Base-by-base conservation (phyloP, 2,113 vertebrate species). In the Melozone crissalis region DNA sequence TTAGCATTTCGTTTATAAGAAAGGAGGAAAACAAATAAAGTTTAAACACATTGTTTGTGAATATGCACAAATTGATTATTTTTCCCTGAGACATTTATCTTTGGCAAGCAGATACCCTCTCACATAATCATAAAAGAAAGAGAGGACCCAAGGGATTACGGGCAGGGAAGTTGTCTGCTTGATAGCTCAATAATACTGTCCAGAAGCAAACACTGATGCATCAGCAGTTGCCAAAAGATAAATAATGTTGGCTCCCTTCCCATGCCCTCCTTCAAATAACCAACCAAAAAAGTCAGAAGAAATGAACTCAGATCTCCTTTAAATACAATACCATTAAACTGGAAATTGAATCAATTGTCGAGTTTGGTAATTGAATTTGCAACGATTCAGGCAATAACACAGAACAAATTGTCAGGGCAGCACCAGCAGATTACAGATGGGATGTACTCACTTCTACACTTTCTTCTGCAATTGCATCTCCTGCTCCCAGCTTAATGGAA, bases 401-500 rank as follows among this genome's bases (percentile, higher is more conserved):
- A 12, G 46, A 74, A 61, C 0, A 0, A 57, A 57, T 10, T 52
- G 11, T 44, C n/a, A 74, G 39, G 57, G 57, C 23, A 91, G 33
- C 39, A 81, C 17, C 13, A 86, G 49, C 3, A 59, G 35, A 43
- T 31, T 33, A 61, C 1, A 54, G 27, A 71, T 15, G 20, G 20
- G 52, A 31, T 27, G 43, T 84, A 57, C 94, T 95, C 93, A 99
- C 99, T 98, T 99, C 99, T 83, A 99, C 96, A 46, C 91, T 98
- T 97, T 99, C 99, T 97, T 99, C 99, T 9, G 99, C 98, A 79
- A 99, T 98, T 85, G 99, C 98, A 21, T 99, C 99, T 90, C 98
- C 99, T 16, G 98, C 99, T 84, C 98, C 99, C 58, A 98, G 94
- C 79, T 99, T 99, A 89, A 99, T 98, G 3, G 98, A 98, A 13